Base-by-base conservation (phyloP, 2,888 invertebrate genomes). In the Drosophila leonis region DNA sequence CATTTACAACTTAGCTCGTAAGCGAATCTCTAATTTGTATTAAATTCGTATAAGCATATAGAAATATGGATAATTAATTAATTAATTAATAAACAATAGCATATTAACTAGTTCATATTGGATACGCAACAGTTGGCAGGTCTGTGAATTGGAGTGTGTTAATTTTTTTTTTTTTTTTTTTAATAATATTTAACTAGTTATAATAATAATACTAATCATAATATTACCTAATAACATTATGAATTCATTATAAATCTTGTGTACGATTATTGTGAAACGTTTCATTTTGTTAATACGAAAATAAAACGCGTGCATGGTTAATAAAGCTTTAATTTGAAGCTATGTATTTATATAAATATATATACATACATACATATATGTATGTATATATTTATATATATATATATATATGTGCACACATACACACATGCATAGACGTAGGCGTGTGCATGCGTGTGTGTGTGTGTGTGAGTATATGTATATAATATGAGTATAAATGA, bases 261-360 rank as follows among this genome's bases (percentile, higher is more conserved):
- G 73, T 80, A 84, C 82, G 84, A 87, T 87, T 83, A 83, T 83
- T 84, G 86, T 57, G 81, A 65, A 81, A 75, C 87, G 88, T 85
- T 88, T 90, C 70, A 90, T 90, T 91, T 91, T 91, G 91, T 91
- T 92, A 87, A 92, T 91, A 91, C 90, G 80, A 86, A 90, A 91
- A 83, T 80, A 81, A 90, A 92, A 85, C 90, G 91, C 92, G 90
- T 91, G 91, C 92, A 91, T 91, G 91, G 91, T 91, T 91, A 91
- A 91, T 89, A 92, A 91, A 91, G 91, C 91, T 91, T 91, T 91
- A 91, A 91, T 91, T 91, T 91, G 90, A 86, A 92, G 91, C 91
- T 90, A 91, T 83, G 89, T 87, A 90, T 87, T 78, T 81, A 80
- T 87, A 75, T 82, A 72, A 70, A 82, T 72, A 78, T 78, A 73